These are phyloP conservation scores for Arvicanthis niloticus DNA, from an alignment of 2,113 vertebrate species.

Conservation along the genomic window DNA sequence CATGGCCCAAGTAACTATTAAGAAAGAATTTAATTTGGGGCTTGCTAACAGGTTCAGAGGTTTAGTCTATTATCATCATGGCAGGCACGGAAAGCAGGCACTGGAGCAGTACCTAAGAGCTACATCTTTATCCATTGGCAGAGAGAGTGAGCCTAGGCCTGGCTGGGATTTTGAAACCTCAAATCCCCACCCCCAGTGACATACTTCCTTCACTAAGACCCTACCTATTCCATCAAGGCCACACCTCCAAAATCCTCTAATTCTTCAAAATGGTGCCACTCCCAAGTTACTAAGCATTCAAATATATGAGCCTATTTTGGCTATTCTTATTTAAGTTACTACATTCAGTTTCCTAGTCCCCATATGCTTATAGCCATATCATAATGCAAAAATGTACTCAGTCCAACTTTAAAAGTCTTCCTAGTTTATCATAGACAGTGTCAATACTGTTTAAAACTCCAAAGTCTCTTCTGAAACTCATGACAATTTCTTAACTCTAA, in stretches of 20 bases:
- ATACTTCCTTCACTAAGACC: not conserved
- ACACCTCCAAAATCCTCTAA: not conserved
- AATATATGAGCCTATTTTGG: not conserved
- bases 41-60: not conserved
- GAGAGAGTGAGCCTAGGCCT: too few relatives aligned
- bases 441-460: not conserved
- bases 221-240: not conserved
- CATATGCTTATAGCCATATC: not conserved
- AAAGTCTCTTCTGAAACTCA: not conserved
- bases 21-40: not conserved
- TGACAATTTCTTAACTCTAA: not conserved
- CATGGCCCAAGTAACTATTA: not conserved
- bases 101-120: too few relatives aligned
- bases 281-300: not conserved
- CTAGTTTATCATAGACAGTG: not conserved
- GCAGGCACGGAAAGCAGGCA: not conserved
- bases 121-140: too few relatives aligned
- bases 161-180: too few relatives aligned
- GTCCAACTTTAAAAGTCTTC: not conserved
- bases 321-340: not conserved
- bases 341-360: not conserved
- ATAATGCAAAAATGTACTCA: not conserved
- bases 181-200: too few relatives aligned
- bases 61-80: not conserved
- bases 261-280: not conserved